phyloP scores from a whole-genome alignment of 2,113 vertebrate species.

The Spea multiplicata region DNA sequence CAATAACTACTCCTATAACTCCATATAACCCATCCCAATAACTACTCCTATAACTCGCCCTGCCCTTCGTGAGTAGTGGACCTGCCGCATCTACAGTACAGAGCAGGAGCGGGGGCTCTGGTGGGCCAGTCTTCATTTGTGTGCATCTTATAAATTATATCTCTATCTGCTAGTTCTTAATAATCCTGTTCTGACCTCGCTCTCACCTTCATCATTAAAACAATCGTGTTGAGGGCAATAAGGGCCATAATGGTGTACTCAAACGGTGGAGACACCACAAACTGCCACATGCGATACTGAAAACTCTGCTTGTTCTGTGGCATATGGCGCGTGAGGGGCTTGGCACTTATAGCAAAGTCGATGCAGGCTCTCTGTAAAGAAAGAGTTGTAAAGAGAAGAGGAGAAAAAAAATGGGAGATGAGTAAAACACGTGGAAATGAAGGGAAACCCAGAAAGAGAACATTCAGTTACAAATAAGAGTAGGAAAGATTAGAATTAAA shows the following conservation, averaged over 20 bases:
- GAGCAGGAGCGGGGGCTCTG: too few relatives aligned
- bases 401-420: background rate
- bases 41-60: too few relatives aligned
- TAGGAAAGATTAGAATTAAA: too few relatives aligned
- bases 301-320: conserved; percentile 93
- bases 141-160: too few relatives aligned
- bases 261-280: conserved; percentile 91
- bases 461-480: too few relatives aligned
- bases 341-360: conserved; percentile 93
- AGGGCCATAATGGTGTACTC: conserved; percentile 98
- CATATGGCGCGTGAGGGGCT: conserved; percentile 91
- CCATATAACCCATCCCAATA: too few relatives aligned
- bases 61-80: too few relatives aligned
- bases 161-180: too few relatives aligned
- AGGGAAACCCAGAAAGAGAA: too few relatives aligned
- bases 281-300: conserved; percentile 97
- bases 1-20: too few relatives aligned
- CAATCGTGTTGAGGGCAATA: conserved; percentile 96
- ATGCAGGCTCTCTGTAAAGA: conserved; percentile 86
- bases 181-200: background rate
- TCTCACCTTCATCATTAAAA: conserved; percentile 96
- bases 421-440: background rate
- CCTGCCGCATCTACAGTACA: too few relatives aligned
- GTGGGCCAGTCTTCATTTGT: too few relatives aligned
- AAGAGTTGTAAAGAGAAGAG: background rate